A percentile compares a stretch with the other conserved stretches of the same genome.
phyloP scores from a whole-genome alignment of 1,140 invertebrate species.

The Fopius arisanus region DNA sequence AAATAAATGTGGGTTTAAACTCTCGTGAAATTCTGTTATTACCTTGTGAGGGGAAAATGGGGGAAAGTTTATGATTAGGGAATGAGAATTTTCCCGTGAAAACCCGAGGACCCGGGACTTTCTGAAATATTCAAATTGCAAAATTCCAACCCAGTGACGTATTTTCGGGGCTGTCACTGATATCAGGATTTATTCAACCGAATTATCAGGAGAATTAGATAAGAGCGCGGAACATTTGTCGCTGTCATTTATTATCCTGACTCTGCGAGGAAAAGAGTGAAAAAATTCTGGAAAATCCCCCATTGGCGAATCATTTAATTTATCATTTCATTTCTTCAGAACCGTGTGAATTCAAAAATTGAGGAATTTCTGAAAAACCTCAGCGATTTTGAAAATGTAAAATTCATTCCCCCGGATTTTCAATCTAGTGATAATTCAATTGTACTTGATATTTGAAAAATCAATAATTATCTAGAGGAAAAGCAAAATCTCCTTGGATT shows the following conservation, averaged over 20 bases:
- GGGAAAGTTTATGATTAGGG: neutral
- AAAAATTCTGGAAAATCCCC: too few relatives aligned
- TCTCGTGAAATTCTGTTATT: neutral
- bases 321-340: too few relatives aligned
- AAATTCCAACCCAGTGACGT: neutral
- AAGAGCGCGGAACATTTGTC: neutral
- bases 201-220: neutral
- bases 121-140: neutral
- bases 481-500: too few relatives aligned
- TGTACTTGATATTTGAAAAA: too few relatives aligned
- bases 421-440: too few relatives aligned
- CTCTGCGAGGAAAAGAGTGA: neutral
- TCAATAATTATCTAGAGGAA: too few relatives aligned
- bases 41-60: neutral
- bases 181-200: neutral
- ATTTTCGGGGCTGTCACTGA: neutral
- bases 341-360: too few relatives aligned
- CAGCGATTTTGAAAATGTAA: too few relatives aligned
- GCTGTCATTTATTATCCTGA: neutral
- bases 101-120: neutral
- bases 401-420: too few relatives aligned
- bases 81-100: neutral
- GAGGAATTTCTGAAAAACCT: too few relatives aligned
- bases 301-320: too few relatives aligned
- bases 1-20: neutral